phyloP scores from a whole-genome alignment of 2,113 vertebrate genomes.

The Heterotis niloticus region DNA sequence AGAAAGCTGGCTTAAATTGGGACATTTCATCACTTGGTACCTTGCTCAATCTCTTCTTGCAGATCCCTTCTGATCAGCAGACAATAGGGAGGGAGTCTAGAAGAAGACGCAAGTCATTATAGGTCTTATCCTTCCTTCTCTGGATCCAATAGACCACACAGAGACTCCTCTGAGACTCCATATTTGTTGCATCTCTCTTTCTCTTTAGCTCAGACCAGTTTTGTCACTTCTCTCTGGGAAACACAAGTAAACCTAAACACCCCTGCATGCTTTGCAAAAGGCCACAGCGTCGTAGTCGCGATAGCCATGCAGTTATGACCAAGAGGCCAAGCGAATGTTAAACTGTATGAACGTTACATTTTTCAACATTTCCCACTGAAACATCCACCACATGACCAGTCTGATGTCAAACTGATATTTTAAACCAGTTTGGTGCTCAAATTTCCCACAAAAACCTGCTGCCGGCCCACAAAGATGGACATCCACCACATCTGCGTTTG shows the following conservation, averaged over 20 bases:
- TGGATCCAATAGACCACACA: not conserved
- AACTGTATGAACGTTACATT: not conserved
- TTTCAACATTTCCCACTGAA: not conserved
- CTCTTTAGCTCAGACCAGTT: not conserved
- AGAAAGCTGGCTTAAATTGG: conserved; percentile 12
- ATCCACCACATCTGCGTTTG: no score
- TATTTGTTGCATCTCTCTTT: not conserved
- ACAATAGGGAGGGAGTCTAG: not conserved
- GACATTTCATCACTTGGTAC: conserved; percentile 16
- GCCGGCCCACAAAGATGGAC: no score
- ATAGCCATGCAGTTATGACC: not conserved
- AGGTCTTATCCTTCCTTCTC: not conserved
- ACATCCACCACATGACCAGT: not conserved
- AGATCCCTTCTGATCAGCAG: conserved; percentile 2
- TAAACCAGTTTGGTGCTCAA: no score
- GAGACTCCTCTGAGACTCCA: not conserved
- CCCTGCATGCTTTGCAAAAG: not conserved
- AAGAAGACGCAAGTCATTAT: not conserved
- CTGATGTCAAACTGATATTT: no score
- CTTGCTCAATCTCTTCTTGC: conserved; percentile 22
- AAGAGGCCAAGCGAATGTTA: not conserved
- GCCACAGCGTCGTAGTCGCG: not conserved
- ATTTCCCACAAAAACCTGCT: no score
- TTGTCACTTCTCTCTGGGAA: not conserved
- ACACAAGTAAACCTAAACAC: not conserved